Evolutionary conservation across 2,113 vertebrate genomes (phyloP).

Genomic region (Otolemur garnettii): DNA sequence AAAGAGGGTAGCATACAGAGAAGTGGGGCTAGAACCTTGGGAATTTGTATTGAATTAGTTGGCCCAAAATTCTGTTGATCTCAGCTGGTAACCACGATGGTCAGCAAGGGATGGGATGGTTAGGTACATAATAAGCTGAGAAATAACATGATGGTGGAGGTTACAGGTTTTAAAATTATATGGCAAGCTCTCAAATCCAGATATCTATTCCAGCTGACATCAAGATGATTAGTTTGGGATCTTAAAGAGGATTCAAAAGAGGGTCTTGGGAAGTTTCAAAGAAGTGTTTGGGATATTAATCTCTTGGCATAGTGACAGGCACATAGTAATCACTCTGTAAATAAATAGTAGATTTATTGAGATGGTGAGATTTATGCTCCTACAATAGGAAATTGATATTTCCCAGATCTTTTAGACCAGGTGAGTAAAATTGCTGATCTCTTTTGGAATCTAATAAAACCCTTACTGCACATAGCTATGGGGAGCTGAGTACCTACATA

Average conservation of each 20-base stretch:
- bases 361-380: neutral
- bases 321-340: neutral
- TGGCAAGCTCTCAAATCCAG: neutral
- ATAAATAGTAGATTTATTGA: neutral
- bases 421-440: neutral
- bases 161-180: slow-evolving; percentile 14
- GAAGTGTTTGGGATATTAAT: slow-evolving; percentile 29
- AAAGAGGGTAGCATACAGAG: neutral
- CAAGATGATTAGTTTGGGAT: slow-evolving; percentile 18
- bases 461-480: neutral
- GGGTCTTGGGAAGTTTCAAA: neutral
- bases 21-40: neutral
- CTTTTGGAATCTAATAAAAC: slow-evolving; percentile 16
- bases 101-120: neutral
- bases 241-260: slow-evolving; percentile 17
- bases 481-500: neutral
- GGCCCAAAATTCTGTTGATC: neutral
- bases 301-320: neutral
- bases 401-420: neutral
- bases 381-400: neutral
- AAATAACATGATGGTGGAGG: neutral
- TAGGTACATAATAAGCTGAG: neutral
- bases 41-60: neutral
- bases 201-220: neutral
- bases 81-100: neutral